phyloP scores from a whole-genome alignment of 2,888 invertebrate species.

The Trichogramma dendrolimi region DNA sequence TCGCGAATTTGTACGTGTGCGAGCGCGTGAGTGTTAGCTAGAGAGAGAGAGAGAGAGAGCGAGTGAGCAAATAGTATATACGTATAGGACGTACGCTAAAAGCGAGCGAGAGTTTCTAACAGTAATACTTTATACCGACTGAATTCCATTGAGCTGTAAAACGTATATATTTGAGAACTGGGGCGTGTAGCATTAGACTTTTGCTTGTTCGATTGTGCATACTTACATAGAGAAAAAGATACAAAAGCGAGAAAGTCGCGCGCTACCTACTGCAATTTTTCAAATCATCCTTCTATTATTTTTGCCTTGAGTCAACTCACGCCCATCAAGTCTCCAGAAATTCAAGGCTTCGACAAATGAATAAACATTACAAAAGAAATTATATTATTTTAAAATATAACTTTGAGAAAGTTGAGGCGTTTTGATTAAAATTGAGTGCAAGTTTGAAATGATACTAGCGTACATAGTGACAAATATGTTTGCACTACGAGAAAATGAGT shows the following conservation, averaged over 20 bases:
- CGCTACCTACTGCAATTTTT: too few relatives aligned
- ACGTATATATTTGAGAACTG: neutral
- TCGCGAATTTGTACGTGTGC: neutral
- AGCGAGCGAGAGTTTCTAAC: neutral
- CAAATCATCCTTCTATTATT: too few relatives aligned
- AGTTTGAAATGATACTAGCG: too few relatives aligned
- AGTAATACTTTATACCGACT: too few relatives aligned
- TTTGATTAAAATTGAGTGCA: too few relatives aligned
- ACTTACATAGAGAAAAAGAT: neutral
- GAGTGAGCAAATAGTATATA: neutral
- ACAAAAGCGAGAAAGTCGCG: neutral
- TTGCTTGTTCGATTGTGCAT: neutral
- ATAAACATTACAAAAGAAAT: conserved; percentile 1
- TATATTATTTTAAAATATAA: too few relatives aligned
- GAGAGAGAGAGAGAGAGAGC: conserved; percentile 18
- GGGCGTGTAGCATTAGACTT: neutral
- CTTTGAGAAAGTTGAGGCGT: too few relatives aligned
- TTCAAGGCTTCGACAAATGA: conserved; percentile 3
- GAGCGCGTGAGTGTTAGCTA: conserved; percentile 7
- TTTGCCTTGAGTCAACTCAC: too few relatives aligned
- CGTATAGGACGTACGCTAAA: neutral
- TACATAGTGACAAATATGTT: too few relatives aligned
- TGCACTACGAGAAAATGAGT: too few relatives aligned
- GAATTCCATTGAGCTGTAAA: neutral
- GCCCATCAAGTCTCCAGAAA: too few relatives aligned